phyloP scores from a whole-genome alignment of 2,113 vertebrate species.

The Oryzias woworae region DNA sequence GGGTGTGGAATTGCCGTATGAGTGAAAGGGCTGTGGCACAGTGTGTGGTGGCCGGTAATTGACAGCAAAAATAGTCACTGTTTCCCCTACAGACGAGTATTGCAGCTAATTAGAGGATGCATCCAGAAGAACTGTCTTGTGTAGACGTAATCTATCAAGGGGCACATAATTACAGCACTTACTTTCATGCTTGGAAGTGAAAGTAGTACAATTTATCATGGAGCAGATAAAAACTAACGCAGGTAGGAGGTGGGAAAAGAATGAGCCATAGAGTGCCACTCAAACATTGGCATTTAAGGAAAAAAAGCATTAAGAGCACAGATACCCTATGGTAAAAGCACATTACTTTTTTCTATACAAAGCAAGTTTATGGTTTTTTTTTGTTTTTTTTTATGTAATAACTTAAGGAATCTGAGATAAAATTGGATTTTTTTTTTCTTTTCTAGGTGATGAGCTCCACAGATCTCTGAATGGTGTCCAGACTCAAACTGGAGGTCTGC shows the following conservation, averaged over 20 bases:
- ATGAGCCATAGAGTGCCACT: not conserved
- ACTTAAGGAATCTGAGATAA: not conserved
- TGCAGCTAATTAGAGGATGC: conserved; percentile 32
- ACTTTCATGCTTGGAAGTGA: conserved; percentile 25
- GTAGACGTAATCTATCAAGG: conserved; percentile 23
- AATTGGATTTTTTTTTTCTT: conserved; percentile 7
- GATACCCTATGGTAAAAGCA: too few relatives aligned
- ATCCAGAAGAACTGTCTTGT: conserved; percentile 8
- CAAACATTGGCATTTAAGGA: conserved; percentile 7
- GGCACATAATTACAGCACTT: conserved; percentile 27
- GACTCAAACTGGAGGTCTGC: conserved; percentile 21
- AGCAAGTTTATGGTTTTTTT: too few relatives aligned
- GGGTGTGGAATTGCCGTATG: conserved; percentile 8
- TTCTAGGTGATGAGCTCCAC: conserved; percentile 68
- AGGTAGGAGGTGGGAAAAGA: not conserved
- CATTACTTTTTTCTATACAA: too few relatives aligned
- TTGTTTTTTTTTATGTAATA: too few relatives aligned
- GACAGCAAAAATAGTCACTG: conserved; percentile 34
- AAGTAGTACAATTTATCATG: conserved; percentile 11
- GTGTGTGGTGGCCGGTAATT: conserved; percentile 25
- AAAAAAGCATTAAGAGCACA: not conserved
- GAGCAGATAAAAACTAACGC: conserved; percentile 20
- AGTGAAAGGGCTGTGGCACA: conserved; percentile 12
- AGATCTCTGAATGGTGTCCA: conserved; percentile 37
- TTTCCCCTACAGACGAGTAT: conserved; percentile 33